Conservation (phyloP, 2,797 vertebrate species). For the Meda fulgida region DNA sequence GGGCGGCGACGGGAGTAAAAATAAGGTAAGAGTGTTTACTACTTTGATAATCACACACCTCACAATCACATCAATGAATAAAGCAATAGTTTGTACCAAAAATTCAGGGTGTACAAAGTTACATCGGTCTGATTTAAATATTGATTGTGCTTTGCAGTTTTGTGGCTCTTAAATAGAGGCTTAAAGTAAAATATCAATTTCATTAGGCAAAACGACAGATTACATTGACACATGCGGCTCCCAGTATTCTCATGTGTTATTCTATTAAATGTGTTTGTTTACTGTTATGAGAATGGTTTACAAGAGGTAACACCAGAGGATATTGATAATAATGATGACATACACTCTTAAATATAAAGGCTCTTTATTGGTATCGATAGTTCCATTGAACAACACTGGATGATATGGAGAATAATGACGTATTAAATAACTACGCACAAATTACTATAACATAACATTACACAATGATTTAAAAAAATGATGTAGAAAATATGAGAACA, state of each 20-base stretch:
- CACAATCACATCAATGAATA: no score
- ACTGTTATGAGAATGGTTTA: background rate
- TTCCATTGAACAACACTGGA: background rate
- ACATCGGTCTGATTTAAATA: background rate
- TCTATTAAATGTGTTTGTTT: background rate
- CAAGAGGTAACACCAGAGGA: background rate
- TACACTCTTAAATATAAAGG: background rate
- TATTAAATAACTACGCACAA: background rate
- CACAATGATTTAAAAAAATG: background rate
- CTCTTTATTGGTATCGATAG: background rate
- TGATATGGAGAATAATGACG: background rate
- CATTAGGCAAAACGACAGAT: background rate
- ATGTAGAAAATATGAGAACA: background rate
- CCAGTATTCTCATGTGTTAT: background rate
- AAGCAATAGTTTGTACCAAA: background rate
- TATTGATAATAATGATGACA: background rate
- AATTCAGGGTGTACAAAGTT: background rate
- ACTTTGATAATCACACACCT: background rate
- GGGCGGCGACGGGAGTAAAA: constrained; percentile 59
- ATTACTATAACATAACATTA: background rate
- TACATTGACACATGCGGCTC: background rate
- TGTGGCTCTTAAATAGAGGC: background rate
- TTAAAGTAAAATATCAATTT: background rate
- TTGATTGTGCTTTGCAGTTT: background rate
- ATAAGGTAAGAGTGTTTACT: constrained; percentile 64